These are phyloP conservation scores for Bombus terrestris DNA, from an alignment of 1,140 invertebrate species.

Conservation along the genomic window DNA sequence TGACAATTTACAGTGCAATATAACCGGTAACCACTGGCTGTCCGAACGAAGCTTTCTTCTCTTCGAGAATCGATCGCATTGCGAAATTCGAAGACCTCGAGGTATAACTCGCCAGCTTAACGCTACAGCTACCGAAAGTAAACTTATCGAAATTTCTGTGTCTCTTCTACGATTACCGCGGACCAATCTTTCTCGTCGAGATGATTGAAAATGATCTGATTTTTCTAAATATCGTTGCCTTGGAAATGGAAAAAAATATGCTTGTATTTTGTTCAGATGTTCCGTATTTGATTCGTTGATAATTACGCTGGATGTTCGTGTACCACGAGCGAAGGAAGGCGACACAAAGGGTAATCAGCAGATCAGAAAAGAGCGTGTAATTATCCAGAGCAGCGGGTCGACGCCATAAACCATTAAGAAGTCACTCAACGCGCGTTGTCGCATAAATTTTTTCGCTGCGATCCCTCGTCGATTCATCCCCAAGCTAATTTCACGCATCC, in stretches of 20 bases:
- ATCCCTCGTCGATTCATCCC: not conserved
- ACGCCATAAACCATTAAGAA: not conserved
- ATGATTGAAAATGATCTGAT: no score
- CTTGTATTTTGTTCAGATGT: no score
- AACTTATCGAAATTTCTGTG: not conserved
- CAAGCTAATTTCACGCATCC: constrained; percentile 26
- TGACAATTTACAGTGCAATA: constrained; percentile 29
- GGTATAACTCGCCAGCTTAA: no score
- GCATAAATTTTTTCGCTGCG: not conserved
- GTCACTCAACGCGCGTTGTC: not conserved
- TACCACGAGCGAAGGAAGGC: not conserved
- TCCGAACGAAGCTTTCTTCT: not conserved
- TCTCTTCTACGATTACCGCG: not conserved
- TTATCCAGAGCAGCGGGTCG: not conserved
- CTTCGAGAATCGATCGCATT: not conserved
- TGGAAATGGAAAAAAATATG: no score
- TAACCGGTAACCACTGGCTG: constrained; percentile 17
- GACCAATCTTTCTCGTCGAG: not conserved
- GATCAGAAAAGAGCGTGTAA: not conserved
- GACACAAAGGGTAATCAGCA: not conserved
- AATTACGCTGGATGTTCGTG: not conserved
- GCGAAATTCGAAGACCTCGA: not conserved
- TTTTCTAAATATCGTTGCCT: no score
- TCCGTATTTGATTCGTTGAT: not conserved
- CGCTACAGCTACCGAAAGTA: not conserved